Evolutionary conservation across 2,888 invertebrate genomes (phyloP), one percentile per base, ranked within the genome.

Genomic region (Nematopogon swammerdamellus): DNA sequence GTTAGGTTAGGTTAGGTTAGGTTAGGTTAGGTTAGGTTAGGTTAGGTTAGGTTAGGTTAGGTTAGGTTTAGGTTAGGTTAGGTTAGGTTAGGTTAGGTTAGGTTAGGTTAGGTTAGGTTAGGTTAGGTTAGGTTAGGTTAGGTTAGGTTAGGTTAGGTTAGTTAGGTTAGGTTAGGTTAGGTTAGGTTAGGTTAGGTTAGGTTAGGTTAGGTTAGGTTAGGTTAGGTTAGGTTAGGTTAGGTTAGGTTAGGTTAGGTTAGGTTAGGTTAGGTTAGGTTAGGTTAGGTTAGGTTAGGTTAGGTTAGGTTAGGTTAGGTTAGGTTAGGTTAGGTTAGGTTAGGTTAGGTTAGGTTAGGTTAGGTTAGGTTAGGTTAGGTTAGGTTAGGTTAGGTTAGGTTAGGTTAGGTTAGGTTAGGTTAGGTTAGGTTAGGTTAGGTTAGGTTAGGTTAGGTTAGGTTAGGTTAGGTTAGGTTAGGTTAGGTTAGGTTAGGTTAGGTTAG

Each of bases 271-370:
- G 50, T 52, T 52, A 52, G 52, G 50, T 52, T 50, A 52, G 50
- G 50, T 52, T 52, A 50, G 50, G 52, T 52, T 50, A 52, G 50
- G 50, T 52, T 52, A 50, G 52, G 52, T 52, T 50, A 52, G 50
- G 50, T 52, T 52, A 52, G 52, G 51, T 51, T 51, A 51, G 51
- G 51, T 51, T 51, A 51, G 51, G 51, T 51, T 52, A 52, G 52
- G 52, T 52, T 52, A 52, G 52, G 25, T 49, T 52, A 52, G 49
- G 50, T 51, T 51, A 51, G 51, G 51, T 51, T 51, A 51, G 51
- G 51, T 51, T 45, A 45, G 45, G 45, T 45, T 45, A 45, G 45
- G 45, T 45, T 45, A 45, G 45, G 45, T 45, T 45, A 45, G 45
- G 45, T 45, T 45, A 45, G 45, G 45, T 45, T 45, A 45, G 45